phyloP scores from a whole-genome alignment of 64 coral and sea anemone species.

The Orbicella faveolata region DNA sequence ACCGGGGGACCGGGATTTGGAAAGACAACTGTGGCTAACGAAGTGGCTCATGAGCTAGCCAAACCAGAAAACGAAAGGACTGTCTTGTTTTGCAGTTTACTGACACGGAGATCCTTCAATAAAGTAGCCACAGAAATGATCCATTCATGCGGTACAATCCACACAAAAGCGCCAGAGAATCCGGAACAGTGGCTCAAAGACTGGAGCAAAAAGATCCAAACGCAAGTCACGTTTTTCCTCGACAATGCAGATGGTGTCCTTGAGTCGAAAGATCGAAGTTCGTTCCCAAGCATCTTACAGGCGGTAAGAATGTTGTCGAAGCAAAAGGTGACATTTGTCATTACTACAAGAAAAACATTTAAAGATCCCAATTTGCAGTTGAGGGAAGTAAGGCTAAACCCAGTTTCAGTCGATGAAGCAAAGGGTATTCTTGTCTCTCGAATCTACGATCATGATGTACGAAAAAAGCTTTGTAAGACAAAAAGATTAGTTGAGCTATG shows the following conservation, averaged over 20 bases:
- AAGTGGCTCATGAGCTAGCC: conserved; percentile 8
- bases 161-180: conserved; percentile 13
- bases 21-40: conserved; percentile 45
- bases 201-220: conserved; percentile 40
- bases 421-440: background rate
- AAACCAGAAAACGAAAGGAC: background rate
- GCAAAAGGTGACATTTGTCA: conserved; percentile 22
- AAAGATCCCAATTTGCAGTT: background rate
- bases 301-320: conserved; percentile 8
- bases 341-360: background rate
- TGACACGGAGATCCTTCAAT: background rate
- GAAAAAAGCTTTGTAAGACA: background rate
- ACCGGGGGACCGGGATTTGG: conserved; percentile 41
- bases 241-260: conserved; percentile 51
- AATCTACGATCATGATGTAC: background rate
- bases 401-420: background rate
- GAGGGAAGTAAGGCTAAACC: background rate
- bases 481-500: conserved; percentile 26
- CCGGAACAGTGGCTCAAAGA: conserved; percentile 35
- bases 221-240: conserved; percentile 8
- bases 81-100: conserved; percentile 46
- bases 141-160: background rate
- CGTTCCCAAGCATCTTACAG: background rate
- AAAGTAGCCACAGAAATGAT: conserved; percentile 37
- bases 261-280: background rate